Base-by-base conservation (phyloP, 2,113 vertebrate genomes). In the Rafetus swinhoei region DNA sequence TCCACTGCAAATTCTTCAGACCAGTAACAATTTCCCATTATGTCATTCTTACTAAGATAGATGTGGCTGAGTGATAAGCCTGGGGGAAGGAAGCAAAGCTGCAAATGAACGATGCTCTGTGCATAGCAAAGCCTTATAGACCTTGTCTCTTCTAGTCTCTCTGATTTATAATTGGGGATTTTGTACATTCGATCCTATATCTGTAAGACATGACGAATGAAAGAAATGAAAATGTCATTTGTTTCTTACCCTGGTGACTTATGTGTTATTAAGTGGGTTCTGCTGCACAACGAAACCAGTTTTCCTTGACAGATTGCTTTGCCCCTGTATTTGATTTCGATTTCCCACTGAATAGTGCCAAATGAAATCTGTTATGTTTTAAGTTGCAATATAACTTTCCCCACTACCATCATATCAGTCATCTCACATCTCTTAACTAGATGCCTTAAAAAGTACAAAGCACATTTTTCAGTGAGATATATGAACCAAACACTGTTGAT, bases 241-340 rank as follows among this genome's bases (percentile, higher is more conserved):
- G n/a, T 94, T 97, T 94, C 82, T 14, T 76, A 81, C 74, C 3
- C 53, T 27, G 19, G 25, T 96, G 95, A 97, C n/a, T 95, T 96
- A 93, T 3, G 8, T 85, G 86, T 86, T 96, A 98, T 96, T 89
- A 97, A 97, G 92, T 14, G 50, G 74, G 27, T 91, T 94, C 59
- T 95, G 83, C 84, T 93, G 59, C 89, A 97, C 84, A 94, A 85
- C 83, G 83, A 95, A 96, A 90, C 82, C 82, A 82, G 85, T 82
- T 96, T 93, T 79, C 93, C 91, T 94, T 97, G 97, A 98, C 59
- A 86, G 84, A 97, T 97, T 96, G 84, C 91, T 96, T 82, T 93
- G 96, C 97, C 98, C 97, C 96, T 96, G 95, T 96, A 93, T 97
- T 97, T 95, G 87, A 97, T 97, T 97, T 97, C 95, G 89, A 39